Evolutionary conservation across 2,797 vertebrate genomes (phyloP), one percentile per base, ranked within the genome.

Genomic region (Alfaro cultratus): DNA sequence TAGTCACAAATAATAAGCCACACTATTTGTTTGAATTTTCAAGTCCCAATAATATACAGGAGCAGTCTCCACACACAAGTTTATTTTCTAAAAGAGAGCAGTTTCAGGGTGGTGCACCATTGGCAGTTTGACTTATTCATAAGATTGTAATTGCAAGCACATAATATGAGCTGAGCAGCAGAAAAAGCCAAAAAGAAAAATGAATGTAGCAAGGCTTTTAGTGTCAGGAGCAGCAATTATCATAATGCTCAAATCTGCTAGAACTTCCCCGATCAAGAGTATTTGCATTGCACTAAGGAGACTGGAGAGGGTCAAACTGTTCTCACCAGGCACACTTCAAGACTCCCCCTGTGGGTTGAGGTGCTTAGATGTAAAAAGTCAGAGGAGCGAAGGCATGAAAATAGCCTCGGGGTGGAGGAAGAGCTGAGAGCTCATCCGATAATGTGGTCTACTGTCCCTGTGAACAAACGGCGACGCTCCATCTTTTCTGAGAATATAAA

Each of bases 221-320:
- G 72, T 80, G 80, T 80, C 73, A 53, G 43, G 73, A 85, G 78
- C 57, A 87, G 81, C 72, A 84, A 89, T 94, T 90, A 93, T 87
- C 86, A 93, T 89, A 85, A 89, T 80, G 81, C 86, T 88, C 78
- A 87, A 93, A 90, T 90, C 83, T 78, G 46, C 80, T 84, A 75
- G 85, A 83, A 77, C 81, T 87, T 88, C 90, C 92, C 79, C 83
- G 84, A 92, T 90, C 84, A 87, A 87, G 86, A 85, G 87, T 91
- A 87, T 94, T 94, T 94, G 90, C 86, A 84, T 93, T 90, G 89
- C 82, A 29, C 82, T 77, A 75, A 87, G 86, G 77, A 87, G 86
- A 92, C 83, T 89, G 90, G 91, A 93, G 88, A 91, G 88, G 92
- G 93, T 94, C 94, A 95, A 93, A 91, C 88, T 82, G 89, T 90